Evolutionary conservation across 2,888 invertebrate species (phyloP), one percentile per base, ranked within the genome.

Genomic region (Desoria tigrina): DNA sequence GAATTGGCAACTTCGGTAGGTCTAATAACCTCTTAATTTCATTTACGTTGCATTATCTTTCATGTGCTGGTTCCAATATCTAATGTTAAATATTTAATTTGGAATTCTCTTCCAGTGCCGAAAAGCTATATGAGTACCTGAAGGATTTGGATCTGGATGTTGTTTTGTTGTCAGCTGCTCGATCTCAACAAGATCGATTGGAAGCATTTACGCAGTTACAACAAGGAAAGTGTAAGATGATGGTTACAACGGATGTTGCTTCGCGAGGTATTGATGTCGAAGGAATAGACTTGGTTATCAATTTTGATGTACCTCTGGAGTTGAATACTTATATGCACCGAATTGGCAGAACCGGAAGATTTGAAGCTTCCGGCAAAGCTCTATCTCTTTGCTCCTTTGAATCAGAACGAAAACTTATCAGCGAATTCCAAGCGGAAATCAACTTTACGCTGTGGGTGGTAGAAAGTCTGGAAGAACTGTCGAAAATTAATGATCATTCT

Each of bases 241-340:
- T 99, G 66, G 84, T 98, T 56, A 88, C 95, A 1, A 98, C 97
- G 0, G 97, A 75, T 65, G 53, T 94, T 74, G 89, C 93, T 72
- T 89, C 97, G 1, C 84, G 99, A 73, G 99, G 99, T 14, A 90
- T 99, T 71, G 98, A 99, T 83, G 92, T 90, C 1, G 88, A 91
- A 73, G 90, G 93, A 81, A 89, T 97, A 11, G 92, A 98, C 83
- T 81, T 99, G 66, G 90, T 99, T 0, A 85, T 99, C 9, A 97
- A 98, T 81, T 86, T 95, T 78, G 97, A 97, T 79, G 82, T 91
- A 32, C 94, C 98, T 0, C 78, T 78, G 70, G 88, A 90, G 77
- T 84, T 86, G 74, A 87, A 89, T 71, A 93, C 91, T 21, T 95
- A 95, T 83, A 84, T 95, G 69, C 98, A 99, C 82, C 84, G 98